Conservation (phyloP, 1,140 invertebrate genomes). For the Nasonia longicornis region DNA sequence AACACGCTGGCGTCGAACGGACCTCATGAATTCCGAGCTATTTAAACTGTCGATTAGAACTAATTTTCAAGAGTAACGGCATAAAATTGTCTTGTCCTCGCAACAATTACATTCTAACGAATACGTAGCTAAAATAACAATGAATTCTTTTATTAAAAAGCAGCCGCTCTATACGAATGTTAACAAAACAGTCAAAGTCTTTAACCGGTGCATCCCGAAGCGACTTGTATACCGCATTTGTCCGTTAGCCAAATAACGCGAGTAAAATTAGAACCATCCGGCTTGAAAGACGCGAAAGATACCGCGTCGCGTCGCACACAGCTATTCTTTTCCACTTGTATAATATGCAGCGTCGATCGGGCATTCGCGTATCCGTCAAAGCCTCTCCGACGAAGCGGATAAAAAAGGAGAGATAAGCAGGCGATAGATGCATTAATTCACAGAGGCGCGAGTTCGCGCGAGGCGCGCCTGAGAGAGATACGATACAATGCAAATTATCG, state of each 20-base stretch:
- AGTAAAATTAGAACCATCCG: slow-evolving; percentile 2
- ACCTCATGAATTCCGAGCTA: slow-evolving; percentile 20
- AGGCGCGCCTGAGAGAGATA: not conserved
- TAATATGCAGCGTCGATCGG: not conserved
- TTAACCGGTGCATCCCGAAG: not conserved
- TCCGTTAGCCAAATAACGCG: not conserved
- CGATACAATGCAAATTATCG: slow-evolving; percentile 35
- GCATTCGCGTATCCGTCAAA: not conserved
- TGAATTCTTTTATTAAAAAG: no score
- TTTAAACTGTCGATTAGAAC: slow-evolving; percentile 32
- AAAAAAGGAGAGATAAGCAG: not conserved
- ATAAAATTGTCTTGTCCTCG: not conserved
- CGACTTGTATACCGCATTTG: not conserved
- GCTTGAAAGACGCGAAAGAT: not conserved
- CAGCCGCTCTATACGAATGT: no score
- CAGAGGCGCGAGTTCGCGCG: not conserved
- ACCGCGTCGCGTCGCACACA: not conserved
- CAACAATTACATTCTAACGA: no score
- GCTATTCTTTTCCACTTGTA: not conserved
- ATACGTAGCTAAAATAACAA: no score
- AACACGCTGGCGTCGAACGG: slow-evolving; percentile 6
- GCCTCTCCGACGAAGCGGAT: not conserved
- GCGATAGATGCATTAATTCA: slow-evolving; percentile 17
- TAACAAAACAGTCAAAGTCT: no score
- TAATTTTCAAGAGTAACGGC: not conserved